phyloP scores from a whole-genome alignment of 1,140 invertebrate species.

The Trissolcus basalis region DNA sequence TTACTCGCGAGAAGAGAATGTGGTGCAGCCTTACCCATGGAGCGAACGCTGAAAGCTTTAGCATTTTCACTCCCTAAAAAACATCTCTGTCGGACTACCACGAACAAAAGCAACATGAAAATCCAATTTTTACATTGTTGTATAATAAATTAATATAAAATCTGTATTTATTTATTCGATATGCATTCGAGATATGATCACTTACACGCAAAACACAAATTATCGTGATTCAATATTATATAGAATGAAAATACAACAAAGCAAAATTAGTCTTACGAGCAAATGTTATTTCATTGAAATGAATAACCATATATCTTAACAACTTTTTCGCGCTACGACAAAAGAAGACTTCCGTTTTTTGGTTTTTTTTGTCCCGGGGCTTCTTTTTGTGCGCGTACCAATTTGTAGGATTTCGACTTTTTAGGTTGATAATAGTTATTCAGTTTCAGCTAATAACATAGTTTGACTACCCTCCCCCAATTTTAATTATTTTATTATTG shows the following conservation, averaged over 20 bases:
- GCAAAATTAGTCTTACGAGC: slow-evolving; percentile 52
- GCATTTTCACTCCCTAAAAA: slow-evolving; percentile 70
- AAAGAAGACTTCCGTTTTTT: not conserved
- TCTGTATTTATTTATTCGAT: slow-evolving; percentile 76
- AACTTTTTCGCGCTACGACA: not conserved
- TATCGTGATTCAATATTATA: slow-evolving; percentile 31
- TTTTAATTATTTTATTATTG: slow-evolving; percentile 22
- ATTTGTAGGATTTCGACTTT: slow-evolving; percentile 60
- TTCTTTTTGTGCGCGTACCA: slow-evolving; percentile 17
- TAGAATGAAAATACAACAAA: slow-evolving; percentile 30
- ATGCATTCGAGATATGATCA: slow-evolving; percentile 52
- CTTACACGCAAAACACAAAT: slow-evolving; percentile 41
- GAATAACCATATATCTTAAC: slow-evolving; percentile 37
- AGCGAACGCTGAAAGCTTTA: slow-evolving; percentile 70
- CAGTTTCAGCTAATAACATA: slow-evolving; percentile 55
- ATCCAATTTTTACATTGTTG: slow-evolving; percentile 76
- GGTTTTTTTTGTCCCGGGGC: not conserved
- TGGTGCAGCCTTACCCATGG: slow-evolving; percentile 71
- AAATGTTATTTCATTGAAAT: slow-evolving; percentile 57
- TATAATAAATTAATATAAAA: slow-evolving; percentile 76
- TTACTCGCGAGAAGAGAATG: slow-evolving; percentile 65
- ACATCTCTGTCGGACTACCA: slow-evolving; percentile 63
- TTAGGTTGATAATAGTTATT: slow-evolving; percentile 66
- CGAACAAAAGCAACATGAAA: slow-evolving; percentile 66
- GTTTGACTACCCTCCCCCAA: slow-evolving; percentile 28